Percentiles rank a stretch among this genome's conserved stretches.
Evolutionary conservation across 2,888 invertebrate genomes (phyloP).

Genomic region (Clivina fossor): DNA sequence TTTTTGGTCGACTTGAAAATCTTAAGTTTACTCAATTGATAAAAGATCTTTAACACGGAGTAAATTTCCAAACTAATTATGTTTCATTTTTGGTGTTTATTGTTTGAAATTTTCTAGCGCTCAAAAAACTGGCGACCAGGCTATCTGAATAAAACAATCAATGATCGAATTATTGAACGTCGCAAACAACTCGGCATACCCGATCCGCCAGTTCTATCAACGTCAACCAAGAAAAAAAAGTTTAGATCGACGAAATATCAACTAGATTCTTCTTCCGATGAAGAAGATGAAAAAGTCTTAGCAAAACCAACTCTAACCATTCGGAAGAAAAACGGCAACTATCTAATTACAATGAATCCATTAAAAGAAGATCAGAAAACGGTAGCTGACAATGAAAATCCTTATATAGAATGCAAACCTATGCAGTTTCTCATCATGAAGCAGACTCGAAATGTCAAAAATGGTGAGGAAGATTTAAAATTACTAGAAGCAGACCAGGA

Average conservation of each 20-base stretch:
- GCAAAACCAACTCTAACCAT: slow-evolving; percentile 66
- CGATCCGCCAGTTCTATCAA: slow-evolving; percentile 39
- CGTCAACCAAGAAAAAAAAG: slow-evolving; percentile 45
- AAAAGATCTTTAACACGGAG: too few species aligned
- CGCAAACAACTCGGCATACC: slow-evolving; percentile 46
- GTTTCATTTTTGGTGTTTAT: too few species aligned
- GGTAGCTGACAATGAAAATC: slow-evolving; percentile 63
- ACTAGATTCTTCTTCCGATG: slow-evolving; percentile 41
- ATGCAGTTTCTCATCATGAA: slow-evolving; percentile 68
- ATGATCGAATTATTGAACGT: slow-evolving; percentile 47
- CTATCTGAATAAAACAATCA: slow-evolving; percentile 56
- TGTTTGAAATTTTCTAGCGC: too few species aligned
- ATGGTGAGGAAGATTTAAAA: slow-evolving; percentile 53
- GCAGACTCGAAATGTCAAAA: slow-evolving; percentile 21
- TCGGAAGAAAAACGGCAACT: slow-evolving; percentile 65
- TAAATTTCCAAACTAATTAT: too few species aligned
- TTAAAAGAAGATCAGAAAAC: slow-evolving; percentile 63
- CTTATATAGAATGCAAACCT: slow-evolving; percentile 69
- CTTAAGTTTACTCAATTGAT: too few species aligned
- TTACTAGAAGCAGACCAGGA: too few species aligned
- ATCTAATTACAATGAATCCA: slow-evolving; percentile 68
- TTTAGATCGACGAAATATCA: slow-evolving; percentile 53
- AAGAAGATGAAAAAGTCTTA: slow-evolving; percentile 53
- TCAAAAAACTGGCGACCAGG: slow-evolving; percentile 64
- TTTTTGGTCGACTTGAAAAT: too few species aligned